Evolutionary conservation across 2,797 vertebrate genomes (phyloP).

Genomic region (Enteromius argenteus): DNA sequence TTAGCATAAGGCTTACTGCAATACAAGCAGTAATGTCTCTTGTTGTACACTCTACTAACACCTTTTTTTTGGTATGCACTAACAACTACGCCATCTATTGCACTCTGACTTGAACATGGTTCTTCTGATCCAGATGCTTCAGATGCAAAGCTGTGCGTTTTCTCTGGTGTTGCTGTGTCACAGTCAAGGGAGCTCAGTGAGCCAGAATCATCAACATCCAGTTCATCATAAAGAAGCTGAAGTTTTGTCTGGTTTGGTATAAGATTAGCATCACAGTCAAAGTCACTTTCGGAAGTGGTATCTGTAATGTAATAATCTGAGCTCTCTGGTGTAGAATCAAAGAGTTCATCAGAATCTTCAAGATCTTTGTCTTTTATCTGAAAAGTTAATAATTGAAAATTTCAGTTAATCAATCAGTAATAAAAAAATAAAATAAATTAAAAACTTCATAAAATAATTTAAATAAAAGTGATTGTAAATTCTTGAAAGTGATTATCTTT

Average conservation of each 20-base stretch:
- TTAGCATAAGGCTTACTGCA: conserved; percentile 47
- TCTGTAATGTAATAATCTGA: conserved; percentile 53
- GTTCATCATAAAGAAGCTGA: conserved; percentile 21
- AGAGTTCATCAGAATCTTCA: conserved; percentile 53
- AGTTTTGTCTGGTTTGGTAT: background rate
- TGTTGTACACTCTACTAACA: conserved; percentile 48
- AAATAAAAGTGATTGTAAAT: background rate
- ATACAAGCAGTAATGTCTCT: conserved; percentile 55
- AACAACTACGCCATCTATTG: conserved; percentile 24
- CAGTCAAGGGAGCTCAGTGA: conserved; percentile 11
- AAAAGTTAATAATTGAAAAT: background rate
- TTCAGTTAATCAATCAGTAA: background rate
- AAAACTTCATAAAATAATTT: background rate
- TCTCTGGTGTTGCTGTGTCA: background rate
- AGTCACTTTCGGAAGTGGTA: conserved; percentile 35
- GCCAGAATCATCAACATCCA: conserved; percentile 18
- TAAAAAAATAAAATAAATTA: no score
- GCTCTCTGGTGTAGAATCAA: conserved; percentile 57
- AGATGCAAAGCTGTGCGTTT: background rate
- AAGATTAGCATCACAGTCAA: conserved; percentile 26
- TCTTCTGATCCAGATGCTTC: conserved; percentile 18
- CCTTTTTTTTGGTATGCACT: conserved; percentile 38
- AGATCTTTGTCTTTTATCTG: conserved; percentile 54
- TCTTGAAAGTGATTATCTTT: background rate
- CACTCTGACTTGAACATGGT: conserved; percentile 21